These are phyloP conservation scores for Falco columbarius DNA, from an alignment of 2,797 vertebrate species.

Conservation along the genomic window DNA sequence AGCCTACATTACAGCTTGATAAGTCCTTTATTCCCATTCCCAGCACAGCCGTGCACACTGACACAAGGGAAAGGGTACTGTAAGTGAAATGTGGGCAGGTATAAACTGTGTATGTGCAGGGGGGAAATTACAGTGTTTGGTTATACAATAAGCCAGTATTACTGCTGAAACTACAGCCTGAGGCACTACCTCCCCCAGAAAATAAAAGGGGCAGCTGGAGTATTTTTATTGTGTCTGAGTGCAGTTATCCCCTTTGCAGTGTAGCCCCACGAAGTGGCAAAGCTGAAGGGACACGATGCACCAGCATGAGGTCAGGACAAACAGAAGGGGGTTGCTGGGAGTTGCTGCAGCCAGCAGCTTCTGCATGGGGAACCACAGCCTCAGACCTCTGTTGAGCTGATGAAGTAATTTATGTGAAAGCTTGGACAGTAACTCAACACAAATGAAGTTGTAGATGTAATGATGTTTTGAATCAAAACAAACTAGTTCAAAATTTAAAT, in stretches of 20 bases:
- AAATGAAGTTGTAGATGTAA: constrained; percentile 58
- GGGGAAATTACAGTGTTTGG: neutral
- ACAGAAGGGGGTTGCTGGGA: neutral
- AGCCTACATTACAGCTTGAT: neutral
- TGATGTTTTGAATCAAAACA: constrained; percentile 64
- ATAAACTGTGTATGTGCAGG: neutral
- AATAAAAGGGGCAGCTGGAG: neutral
- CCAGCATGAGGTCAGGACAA: neutral
- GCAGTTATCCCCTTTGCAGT: neutral
- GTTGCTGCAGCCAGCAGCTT: neutral
- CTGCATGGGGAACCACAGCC: neutral
- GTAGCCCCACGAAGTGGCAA: neutral
- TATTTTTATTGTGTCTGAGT: neutral
- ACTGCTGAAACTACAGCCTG: neutral
- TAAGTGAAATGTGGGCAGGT: neutral
- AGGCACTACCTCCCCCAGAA: neutral
- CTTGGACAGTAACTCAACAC: constrained; percentile 35
- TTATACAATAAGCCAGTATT: neutral
- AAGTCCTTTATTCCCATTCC: neutral
- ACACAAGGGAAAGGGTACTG: neutral
- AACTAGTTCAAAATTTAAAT: constrained; percentile 57
- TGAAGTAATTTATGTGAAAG: constrained; percentile 1
- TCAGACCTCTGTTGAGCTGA: neutral
- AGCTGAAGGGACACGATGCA: neutral
- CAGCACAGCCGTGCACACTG: neutral